Evolutionary conservation across 1,140 invertebrate species (phyloP), one percentile per base, ranked within the genome.

Genomic region (Cotesia glomerata): DNA sequence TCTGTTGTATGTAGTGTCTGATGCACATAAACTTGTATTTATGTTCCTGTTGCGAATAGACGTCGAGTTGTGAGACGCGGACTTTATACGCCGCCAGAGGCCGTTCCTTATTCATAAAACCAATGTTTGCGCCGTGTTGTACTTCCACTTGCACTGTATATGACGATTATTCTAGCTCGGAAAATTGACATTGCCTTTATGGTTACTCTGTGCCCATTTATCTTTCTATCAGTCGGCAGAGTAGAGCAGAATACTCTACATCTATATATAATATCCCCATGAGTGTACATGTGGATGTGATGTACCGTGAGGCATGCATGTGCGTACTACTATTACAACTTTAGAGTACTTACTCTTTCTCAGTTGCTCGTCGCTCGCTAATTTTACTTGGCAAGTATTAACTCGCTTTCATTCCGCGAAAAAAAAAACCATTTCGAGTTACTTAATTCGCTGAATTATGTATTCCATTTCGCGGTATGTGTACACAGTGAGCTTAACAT

Each of bases 381-480:
- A 49, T 73, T 73, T 51, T 63, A 63, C 65, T 35, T 26, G 34
- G 35, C 54, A 45, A 36, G 45, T 67, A 67, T 59, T 49, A 61
- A 66, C 65, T 16, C 58, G 26, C 61, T 59, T 45, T 45, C 39
- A 45, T 7, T 7, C 7, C 5, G 49, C 11, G 34, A 18, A 36
- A 61, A 54, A n/a, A 64, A 16, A 35, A 52, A 51, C 52, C 63
- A 65, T 51, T 51, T 49, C 51, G 72, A 69, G 66, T 73, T 64
- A 54, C 45, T 73, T 69, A 69, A 73, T 73, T 73, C 67, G 66
- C 68, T 73, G 70, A 72, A 72, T 72, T 72, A 72, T 72, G 63
- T 59, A 72, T 67, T 56, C 39, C 54, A 67, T 45, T 62, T 58
- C 63, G 11, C 18, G 32, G 61, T 71, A 56, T 63, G 35, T 65